Base-by-base conservation (phyloP, 2,113 vertebrate species). In the Plecotus auritus region DNA sequence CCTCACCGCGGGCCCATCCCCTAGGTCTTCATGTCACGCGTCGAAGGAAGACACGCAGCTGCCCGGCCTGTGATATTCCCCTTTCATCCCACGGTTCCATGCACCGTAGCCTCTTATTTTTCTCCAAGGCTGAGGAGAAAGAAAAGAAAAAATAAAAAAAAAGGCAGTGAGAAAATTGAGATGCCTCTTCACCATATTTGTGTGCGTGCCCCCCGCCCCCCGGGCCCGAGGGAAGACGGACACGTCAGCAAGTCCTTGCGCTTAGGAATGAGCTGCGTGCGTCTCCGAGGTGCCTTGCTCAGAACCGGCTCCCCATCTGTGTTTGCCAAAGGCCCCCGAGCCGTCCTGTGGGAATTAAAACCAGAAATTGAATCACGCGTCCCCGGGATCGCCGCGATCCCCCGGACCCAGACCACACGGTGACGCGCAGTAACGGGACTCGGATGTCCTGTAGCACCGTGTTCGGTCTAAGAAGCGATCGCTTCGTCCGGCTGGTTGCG, bases 341-440 rank as follows among this genome's bases (percentile, higher is more conserved):
- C 84, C 61, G 86, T 54, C 94, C 80, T 87, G 4, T 6, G 56
- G 95, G 95, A 93, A 91, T 93, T 88, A 88, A 89, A 84, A 88
- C 80, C 82, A 95, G 86, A 96, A 93, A 86, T 86, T 76, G 90
- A 89, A 89, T 92, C 95, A 88, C 80, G 89, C 88, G 96, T 96
- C 74, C 74, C 85, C 66, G 67, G 74, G 91, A 94, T 86, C 45
- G 69, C 51, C 37, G 61, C n/a, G 42, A 6, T 42, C 88, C 82
- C 91, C 76, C 8, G 69, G 89, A 49, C 4, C 6, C 16, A 47
- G 83, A n/a, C 51, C 42, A 9, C 76, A 85, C 81, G 67, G 78
- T 59, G 9, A 28, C 18, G 11, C 22, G 4, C 66, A 1, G 2
- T 35, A 32, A 35, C 70, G n/a, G 69, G 22, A 23, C 42, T 35